Percentiles rank a stretch among this genome's conserved stretches.
phyloP scores from a whole-genome alignment of 2,797 vertebrate species.

The Sphenodon punctatus region DNA sequence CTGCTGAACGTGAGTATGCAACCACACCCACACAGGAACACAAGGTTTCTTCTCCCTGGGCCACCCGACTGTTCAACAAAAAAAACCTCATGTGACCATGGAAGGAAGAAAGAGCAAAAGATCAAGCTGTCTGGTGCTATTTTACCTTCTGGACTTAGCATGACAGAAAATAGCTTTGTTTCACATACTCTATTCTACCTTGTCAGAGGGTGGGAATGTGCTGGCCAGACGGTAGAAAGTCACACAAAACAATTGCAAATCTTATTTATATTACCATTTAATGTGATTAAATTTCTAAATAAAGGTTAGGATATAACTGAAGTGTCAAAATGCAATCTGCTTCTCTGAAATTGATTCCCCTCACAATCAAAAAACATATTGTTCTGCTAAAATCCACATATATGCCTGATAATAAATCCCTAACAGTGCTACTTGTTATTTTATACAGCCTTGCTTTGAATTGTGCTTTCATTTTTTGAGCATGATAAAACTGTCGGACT shows the following conservation, averaged over 20 bases:
- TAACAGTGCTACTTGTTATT: too few species aligned
- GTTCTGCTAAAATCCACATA: neutral
- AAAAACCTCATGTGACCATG: fast-evolving
- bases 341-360: neutral
- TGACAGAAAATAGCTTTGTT: neutral
- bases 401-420: too few species aligned
- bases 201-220: neutral
- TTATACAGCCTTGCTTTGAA: neutral
- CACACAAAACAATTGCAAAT: neutral
- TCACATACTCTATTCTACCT: neutral
- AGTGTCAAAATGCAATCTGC: neutral
- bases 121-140: neutral
- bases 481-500: neutral
- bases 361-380: fast-evolving
- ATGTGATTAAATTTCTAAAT: neutral
- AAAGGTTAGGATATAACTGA: neutral
- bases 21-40: neutral
- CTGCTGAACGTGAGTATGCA: neutral
- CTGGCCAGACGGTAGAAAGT: neutral
- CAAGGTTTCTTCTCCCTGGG: neutral
- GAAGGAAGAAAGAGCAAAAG: neutral
- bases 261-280: neutral
- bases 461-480: neutral
- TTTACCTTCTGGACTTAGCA: neutral
- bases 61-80: neutral